Evolutionary conservation across 2,797 vertebrate genomes (phyloP), one percentile per base, ranked within the genome.

Genomic region (Epinephelus awoara): DNA sequence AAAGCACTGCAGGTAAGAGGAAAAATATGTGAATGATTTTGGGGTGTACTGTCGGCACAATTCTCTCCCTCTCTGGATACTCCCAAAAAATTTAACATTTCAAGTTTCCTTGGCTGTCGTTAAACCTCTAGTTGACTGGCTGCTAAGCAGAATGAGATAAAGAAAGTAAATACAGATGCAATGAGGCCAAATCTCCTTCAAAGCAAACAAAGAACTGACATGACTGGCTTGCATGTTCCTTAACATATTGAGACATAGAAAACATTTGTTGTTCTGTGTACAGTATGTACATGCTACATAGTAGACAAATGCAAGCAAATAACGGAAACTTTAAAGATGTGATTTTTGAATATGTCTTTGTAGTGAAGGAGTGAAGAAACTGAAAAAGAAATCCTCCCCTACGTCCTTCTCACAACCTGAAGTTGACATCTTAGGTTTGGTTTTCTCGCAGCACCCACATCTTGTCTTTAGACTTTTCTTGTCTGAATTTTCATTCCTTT

Each of bases 21-120:
- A 34, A 8, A 34, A 34, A 34, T 34, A 6, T 34, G 34, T 34
- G 8, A 7, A 8, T 34, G 34, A 34, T 34, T 34, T 34, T 34
- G 7, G 34, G 34, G 5, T 34, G 34, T 1, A 34, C 34, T 34
- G 34, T 34, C 34, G 0, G 34, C 59, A 42, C 40, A 9, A 42
- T 42, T 42, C 11, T 12, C 4, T 29, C 50, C 56, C 11, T 62
- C 34, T 34, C 23, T 23, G 49, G 10, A 54, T 52, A 54, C 7
- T 46, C 34, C 29, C 23, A 51, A 57, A 46, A 66, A 61, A 64
- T 64, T 58, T 23, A 25, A n/a, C 8, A 46, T 34, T 65, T 51
- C 40, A 17, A 25, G 58, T 69, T 70, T 65, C 27, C 15, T 58
- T 10, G 1, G 59, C 51, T 34, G 23, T 10, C 34, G 75, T 27